Conservation (phyloP, 2,888 invertebrate genomes). For the Tupiocoris notatus region DNA sequence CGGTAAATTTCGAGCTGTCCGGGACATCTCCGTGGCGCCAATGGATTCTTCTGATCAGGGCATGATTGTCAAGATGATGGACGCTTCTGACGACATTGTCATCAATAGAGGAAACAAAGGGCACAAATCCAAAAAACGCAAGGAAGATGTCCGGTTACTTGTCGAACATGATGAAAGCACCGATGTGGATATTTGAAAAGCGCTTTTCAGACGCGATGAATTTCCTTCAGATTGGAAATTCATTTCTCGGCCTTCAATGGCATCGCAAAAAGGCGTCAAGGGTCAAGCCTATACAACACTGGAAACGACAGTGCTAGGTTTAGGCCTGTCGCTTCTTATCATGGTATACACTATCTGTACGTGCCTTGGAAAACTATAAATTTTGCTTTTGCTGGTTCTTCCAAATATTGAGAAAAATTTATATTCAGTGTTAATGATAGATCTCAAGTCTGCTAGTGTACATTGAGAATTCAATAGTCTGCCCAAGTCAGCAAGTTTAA, state of each 20-base stretch:
- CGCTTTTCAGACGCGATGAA: not conserved
- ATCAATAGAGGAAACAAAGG: conserved; percentile 65
- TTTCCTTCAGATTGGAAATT: not conserved
- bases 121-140: conserved; percentile 50
- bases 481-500: too few relatives aligned
- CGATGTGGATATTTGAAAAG: conserved; percentile 51
- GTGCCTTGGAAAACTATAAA: not conserved
- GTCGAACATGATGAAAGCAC: conserved; percentile 40
- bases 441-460: too few relatives aligned
- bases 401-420: too few relatives aligned
- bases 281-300: too few relatives aligned
- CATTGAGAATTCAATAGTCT: too few relatives aligned
- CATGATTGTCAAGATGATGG: conserved; percentile 64
- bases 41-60: conserved; percentile 71
- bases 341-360: not conserved
- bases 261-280: too few relatives aligned
- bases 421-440: too few relatives aligned
- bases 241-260: not conserved
- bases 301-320: not conserved
- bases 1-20: conserved; percentile 82
- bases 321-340: not conserved
- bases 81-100: conserved; percentile 91
- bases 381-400: not conserved
- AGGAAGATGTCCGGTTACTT: conserved; percentile 30
- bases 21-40: conserved; percentile 79